Conservation (phyloP, 2,888 invertebrate species). For the Gastrophysa polygoni region DNA sequence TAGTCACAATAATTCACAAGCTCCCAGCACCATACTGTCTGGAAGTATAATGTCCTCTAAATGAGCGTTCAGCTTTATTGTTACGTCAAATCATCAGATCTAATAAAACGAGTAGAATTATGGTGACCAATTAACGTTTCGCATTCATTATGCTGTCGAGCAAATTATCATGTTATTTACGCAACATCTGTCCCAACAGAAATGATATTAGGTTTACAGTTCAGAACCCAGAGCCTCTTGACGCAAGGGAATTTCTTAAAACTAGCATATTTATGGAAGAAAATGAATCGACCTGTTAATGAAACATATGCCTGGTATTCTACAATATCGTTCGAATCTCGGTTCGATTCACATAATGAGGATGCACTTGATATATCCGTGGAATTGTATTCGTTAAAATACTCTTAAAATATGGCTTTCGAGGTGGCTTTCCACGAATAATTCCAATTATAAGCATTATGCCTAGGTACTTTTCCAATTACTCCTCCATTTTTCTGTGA, state of each 20-base stretch:
- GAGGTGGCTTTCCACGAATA: no score
- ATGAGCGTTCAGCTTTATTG: background rate
- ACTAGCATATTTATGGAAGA: no score
- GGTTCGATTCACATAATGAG: no score
- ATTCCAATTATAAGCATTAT: no score
- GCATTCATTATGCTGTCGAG: background rate
- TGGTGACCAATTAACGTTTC: background rate
- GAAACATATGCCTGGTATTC: no score
- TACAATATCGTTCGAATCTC: no score
- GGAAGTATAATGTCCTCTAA: background rate
- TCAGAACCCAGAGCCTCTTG: background rate
- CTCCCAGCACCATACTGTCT: background rate
- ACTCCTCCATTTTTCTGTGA: no score
- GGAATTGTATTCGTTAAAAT: no score
- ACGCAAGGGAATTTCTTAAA: background rate
- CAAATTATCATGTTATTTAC: background rate
- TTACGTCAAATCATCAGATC: background rate
- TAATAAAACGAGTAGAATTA: background rate
- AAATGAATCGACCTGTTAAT: no score
- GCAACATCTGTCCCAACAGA: background rate
- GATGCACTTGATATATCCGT: no score
- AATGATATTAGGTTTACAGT: background rate
- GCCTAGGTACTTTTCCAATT: no score
- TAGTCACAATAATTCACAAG: background rate
- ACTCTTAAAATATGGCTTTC: no score